Conservation (phyloP, 2,888 invertebrate genomes). For the Cheilosia urbana region DNA sequence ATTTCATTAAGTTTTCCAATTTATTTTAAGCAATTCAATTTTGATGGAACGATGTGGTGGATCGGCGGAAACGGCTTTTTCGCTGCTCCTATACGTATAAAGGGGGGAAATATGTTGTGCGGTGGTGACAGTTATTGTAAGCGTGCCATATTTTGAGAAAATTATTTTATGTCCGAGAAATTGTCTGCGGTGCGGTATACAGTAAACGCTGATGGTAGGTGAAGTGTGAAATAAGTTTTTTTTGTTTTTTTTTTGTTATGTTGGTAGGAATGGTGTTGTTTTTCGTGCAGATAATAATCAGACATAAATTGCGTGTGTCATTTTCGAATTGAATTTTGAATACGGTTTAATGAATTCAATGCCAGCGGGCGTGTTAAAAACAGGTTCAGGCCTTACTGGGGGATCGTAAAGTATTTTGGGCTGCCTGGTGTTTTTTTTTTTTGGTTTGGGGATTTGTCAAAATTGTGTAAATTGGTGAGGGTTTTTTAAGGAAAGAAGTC, state of each 20-base stretch:
- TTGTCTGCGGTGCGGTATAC: slow-evolving; percentile 17
- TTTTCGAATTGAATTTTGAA: slow-evolving; percentile 20
- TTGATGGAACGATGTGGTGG: slow-evolving; percentile 46
- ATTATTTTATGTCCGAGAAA: slow-evolving; percentile 36
- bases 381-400: background rate
- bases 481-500: background rate
- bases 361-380: background rate
- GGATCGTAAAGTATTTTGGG: slow-evolving; percentile 1
- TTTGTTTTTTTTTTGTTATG: background rate
- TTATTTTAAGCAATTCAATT: slow-evolving; percentile 65
- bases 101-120: slow-evolving; percentile 39
- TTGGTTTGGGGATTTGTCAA: background rate
- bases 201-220: slow-evolving; percentile 11
- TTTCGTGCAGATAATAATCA: slow-evolving; percentile 15
- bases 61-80: slow-evolving; percentile 23
- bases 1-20: slow-evolving; percentile 66
- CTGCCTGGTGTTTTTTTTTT: background rate
- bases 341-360: background rate
- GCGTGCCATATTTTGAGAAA: slow-evolving; percentile 38
- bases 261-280: slow-evolving; percentile 1
- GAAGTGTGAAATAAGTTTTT: slow-evolving; percentile 52
- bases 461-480: background rate
- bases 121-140: slow-evolving; percentile 44
- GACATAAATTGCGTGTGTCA: slow-evolving; percentile 21
- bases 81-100: slow-evolving; percentile 1